Conservation (phyloP, 1,140 invertebrate genomes). For the Drosophila funebris region DNA sequence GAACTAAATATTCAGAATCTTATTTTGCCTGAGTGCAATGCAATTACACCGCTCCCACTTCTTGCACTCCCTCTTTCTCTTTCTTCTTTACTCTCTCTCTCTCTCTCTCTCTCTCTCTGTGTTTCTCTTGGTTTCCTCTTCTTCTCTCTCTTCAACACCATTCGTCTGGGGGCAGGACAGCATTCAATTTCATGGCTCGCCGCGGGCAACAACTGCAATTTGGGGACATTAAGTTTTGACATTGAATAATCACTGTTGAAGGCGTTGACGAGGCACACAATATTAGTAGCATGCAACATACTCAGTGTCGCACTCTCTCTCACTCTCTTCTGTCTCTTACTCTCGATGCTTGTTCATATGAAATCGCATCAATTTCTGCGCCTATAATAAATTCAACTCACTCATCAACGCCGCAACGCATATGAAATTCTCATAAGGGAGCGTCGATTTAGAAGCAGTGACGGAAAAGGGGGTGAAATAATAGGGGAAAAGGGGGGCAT, state of each 20-base stretch:
- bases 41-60: not conserved
- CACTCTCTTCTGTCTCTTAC: not conserved
- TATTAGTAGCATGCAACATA: not conserved
- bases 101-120: not conserved
- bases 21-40: too few relatives aligned
- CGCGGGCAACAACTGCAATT: constrained; percentile 76
- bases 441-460: constrained; percentile 36
- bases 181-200: constrained; percentile 76
- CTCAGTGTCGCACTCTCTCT: not conserved
- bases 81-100: not conserved
- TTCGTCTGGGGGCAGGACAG: constrained; percentile 11
- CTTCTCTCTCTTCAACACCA: not conserved
- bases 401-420: constrained; percentile 56
- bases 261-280: constrained; percentile 64
- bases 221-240: constrained; percentile 76
- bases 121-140: not conserved
- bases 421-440: constrained; percentile 73
- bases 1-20: too few relatives aligned
- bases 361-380: constrained; percentile 63
- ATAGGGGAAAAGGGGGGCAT: not conserved
- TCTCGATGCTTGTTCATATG: not conserved
- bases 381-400: constrained; percentile 76
- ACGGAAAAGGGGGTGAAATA: not conserved
- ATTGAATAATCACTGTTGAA: constrained; percentile 77
- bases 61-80: not conserved